phyloP scores from a whole-genome alignment of 1,140 invertebrate species.

The Conus ventricosus region DNA sequence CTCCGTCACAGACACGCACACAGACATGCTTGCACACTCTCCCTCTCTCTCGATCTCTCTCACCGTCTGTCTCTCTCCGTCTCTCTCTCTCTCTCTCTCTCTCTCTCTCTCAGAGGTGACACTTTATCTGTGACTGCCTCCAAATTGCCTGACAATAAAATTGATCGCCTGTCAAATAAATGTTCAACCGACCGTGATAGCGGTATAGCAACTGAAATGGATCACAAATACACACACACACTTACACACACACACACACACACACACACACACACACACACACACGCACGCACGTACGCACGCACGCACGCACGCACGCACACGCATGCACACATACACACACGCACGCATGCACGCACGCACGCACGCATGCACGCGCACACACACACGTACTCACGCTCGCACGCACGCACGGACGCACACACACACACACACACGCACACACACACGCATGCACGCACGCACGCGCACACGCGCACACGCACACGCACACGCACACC shows the following conservation, averaged over 20 bases:
- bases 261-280: not conserved
- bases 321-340: not conserved
- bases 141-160: too few relatives aligned
- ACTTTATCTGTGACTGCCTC: too few relatives aligned
- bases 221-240: not conserved
- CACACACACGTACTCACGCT: not conserved
- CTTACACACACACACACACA: not conserved
- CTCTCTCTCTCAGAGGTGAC: not conserved
- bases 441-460: too few relatives aligned
- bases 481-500: not conserved
- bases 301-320: conserved; percentile 1
- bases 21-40: not conserved
- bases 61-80: not conserved
- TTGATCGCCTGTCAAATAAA: too few relatives aligned
- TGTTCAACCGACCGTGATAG: too few relatives aligned
- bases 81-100: not conserved
- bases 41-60: not conserved
- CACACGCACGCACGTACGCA: not conserved
- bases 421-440: not conserved
- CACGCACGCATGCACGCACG: not conserved
- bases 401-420: not conserved
- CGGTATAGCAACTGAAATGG: too few relatives aligned
- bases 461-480: not conserved
- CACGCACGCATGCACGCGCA: not conserved
- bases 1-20: not conserved